These are phyloP conservation scores for Pangasianodon hypophthalmus DNA, from an alignment of 2,113 vertebrate species.

Conservation along the genomic window DNA sequence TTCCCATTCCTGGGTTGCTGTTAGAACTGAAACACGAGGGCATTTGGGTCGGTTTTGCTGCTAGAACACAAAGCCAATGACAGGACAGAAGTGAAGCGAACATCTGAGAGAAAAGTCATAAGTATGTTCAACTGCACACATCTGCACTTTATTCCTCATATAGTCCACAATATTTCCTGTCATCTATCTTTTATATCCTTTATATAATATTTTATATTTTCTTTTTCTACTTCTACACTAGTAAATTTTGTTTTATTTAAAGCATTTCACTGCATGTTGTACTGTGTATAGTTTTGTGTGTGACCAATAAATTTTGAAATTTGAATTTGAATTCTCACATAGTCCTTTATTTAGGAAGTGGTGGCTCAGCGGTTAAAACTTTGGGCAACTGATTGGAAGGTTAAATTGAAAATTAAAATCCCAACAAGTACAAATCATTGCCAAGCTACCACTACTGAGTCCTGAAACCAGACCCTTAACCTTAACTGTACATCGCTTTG, in stretches of 20 bases:
- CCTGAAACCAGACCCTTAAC: too few species aligned
- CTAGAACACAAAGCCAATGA: background rate
- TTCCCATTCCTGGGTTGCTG: background rate
- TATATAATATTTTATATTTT: background rate
- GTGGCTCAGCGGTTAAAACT: too few species aligned
- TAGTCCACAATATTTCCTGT: background rate
- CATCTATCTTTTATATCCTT: background rate
- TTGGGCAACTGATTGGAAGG: too few species aligned
- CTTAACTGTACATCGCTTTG: too few species aligned
- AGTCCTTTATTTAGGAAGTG: too few species aligned
- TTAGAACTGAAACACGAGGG: too few species aligned
- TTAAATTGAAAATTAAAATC: too few species aligned
- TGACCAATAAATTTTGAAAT: background rate
- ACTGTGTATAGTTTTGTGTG: background rate
- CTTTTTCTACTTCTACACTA: background rate
- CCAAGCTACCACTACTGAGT: too few species aligned
- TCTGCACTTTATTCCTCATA: background rate
- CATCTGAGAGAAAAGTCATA: background rate
- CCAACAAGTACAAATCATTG: too few species aligned
- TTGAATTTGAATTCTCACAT: too few species aligned
- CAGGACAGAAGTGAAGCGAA: background rate
- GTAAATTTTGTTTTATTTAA: background rate
- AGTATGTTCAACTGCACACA: too few species aligned
- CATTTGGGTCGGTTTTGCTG: too few species aligned
- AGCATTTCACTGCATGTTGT: background rate